These are phyloP conservation scores for Eutolmus rufibarbis DNA, from an alignment of 2,888 invertebrate species.

Conservation along the genomic window DNA sequence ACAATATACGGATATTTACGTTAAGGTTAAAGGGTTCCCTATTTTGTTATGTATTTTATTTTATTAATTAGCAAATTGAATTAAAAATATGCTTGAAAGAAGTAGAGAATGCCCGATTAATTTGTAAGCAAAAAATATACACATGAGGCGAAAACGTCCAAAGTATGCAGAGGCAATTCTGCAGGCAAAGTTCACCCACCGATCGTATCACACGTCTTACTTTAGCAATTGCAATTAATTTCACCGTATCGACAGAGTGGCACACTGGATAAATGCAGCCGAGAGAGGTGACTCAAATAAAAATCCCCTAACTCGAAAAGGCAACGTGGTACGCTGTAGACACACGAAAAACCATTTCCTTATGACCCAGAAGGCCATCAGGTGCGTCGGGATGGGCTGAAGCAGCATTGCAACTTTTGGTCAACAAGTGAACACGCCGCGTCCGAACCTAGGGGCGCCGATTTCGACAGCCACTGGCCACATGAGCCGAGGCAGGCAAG, in stretches of 20 bases:
- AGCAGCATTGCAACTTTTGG: background rate
- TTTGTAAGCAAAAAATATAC: background rate
- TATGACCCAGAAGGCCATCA: background rate
- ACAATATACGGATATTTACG: too few species aligned
- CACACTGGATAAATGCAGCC: background rate
- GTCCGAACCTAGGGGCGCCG: background rate
- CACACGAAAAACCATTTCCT: background rate
- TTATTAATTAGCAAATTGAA: too few species aligned
- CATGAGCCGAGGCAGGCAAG: conserved; percentile 17
- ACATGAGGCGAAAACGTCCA: background rate
- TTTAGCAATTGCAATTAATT: background rate
- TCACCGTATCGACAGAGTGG: background rate
- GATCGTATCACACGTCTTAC: background rate
- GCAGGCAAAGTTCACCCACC: background rate
- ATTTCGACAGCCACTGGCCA: conserved; percentile 32
- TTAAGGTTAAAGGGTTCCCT: too few species aligned
- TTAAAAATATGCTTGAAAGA: background rate
- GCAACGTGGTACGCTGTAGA: background rate
- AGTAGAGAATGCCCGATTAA: background rate
- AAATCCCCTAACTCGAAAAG: background rate
- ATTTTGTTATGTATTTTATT: too few species aligned
- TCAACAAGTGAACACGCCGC: conserved; percentile 8
- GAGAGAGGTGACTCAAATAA: background rate
- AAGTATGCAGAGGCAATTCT: background rate
- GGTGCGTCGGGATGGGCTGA: background rate